These are phyloP conservation scores for Procambarus virginalis DNA, from an alignment of 1,140 invertebrate genomes.

Conservation along the genomic window DNA sequence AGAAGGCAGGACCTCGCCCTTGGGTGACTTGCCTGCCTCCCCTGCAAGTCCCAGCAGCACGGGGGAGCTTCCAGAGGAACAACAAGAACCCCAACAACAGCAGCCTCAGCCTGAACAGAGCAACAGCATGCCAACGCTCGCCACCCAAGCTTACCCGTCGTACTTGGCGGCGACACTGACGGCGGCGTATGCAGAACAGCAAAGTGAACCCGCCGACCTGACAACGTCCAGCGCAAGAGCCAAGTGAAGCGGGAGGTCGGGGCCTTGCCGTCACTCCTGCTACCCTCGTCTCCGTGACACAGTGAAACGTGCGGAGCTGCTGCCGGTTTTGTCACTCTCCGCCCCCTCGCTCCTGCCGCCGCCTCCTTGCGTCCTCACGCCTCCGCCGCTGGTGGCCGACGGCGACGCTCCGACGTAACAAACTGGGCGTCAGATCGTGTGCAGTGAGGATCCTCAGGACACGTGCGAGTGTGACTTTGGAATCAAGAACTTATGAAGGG, in stretches of 20 bases:
- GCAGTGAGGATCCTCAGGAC: background rate
- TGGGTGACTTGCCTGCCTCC: slow-evolving; percentile 32
- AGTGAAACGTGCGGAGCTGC: slow-evolving; percentile 38
- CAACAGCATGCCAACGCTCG: slow-evolving; percentile 1
- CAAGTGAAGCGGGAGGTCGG: slow-evolving; percentile 30
- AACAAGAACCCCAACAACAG: slow-evolving; percentile 31
- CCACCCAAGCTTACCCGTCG: slow-evolving; percentile 27
- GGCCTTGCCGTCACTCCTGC: background rate
- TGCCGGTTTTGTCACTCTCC: background rate
- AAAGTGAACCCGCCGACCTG: slow-evolving; percentile 55
- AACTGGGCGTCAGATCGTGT: no score
- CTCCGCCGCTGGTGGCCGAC: background rate
- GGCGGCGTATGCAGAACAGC: slow-evolving; percentile 55
- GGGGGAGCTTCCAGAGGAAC: slow-evolving; percentile 12
- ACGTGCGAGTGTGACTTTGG: background rate
- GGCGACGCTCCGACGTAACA: background rate
- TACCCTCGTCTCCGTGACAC: slow-evolving; percentile 18
- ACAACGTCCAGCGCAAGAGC: slow-evolving; percentile 41
- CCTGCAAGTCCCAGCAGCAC: slow-evolving; percentile 33
- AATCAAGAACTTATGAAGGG: background rate
- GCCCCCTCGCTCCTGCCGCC: background rate
- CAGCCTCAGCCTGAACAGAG: slow-evolving; percentile 2
- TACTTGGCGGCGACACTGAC: slow-evolving; percentile 53
- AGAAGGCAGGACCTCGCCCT: slow-evolving; percentile 28
- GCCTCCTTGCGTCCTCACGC: no score